Base-by-base conservation (phyloP, 2,888 invertebrate species). In the Melanchra persicariae region DNA sequence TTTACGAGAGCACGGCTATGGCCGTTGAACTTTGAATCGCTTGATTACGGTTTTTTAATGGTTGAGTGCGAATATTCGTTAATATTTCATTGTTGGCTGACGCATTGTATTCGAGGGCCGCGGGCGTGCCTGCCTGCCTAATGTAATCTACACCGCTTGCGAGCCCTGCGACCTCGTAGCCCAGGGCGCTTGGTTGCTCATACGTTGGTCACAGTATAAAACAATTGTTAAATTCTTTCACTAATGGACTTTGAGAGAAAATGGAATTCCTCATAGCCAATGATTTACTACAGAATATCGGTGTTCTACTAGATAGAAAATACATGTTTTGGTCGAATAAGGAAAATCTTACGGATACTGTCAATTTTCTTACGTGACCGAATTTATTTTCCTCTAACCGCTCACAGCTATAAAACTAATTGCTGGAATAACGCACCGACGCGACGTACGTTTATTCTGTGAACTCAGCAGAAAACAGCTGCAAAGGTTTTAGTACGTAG, bases 21-120 rank as follows among this genome's bases (percentile, higher is more conserved):
- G 92, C 85, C 93, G 90, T 93, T 94, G 95, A 95, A 94, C 95
- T 93, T 89, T 91, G 88, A 92, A 94, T 93, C 91, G 91, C 87
- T 90, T 93, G 93, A 95, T 95, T 94, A 94, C 92, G 92, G 91
- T 90, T 93, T 94, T 93, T 94, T 93, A 94, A 94, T 94, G 92
- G 91, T 88, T 90, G 86, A 88, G 87, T 86, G 91, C 86, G 90
- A 92, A 90, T 92, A 91, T 93, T 93, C 89, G 90, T 91, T 91
- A 86, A 89, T 92, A 91, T 91, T 91, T 90, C 90, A 92, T 90
- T 92, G 90, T 91, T 87, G 81, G 85, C 77, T 82, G 74, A 87
- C 87, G 85, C 84, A 90, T 88, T 88, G 88, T 87, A 86, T 86
- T 82, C 79, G 71, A 73, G 67, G 60, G 77, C 77, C 64, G 66